phyloP scores from a whole-genome alignment of 2,888 invertebrate species.

The Chalcis sispes region DNA sequence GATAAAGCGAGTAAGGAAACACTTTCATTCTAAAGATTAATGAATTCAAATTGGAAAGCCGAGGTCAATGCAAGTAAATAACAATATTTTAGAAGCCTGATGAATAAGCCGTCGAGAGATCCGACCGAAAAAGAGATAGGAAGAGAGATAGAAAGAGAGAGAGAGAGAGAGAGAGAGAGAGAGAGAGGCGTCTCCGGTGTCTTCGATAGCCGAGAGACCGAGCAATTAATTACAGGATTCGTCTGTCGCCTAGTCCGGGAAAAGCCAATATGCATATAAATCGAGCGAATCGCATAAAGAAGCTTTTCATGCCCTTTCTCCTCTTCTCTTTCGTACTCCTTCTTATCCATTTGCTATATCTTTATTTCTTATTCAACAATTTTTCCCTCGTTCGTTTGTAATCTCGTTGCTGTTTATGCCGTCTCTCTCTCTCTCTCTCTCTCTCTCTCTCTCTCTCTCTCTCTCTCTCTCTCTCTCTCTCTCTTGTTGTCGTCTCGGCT shows the following conservation, averaged over 20 bases:
- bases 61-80: slow-evolving; percentile 35
- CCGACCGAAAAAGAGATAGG: no score
- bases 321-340: not conserved
- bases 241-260: slow-evolving; percentile 29
- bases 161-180: no score
- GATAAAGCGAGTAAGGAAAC: no score
- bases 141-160: no score
- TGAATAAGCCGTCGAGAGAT: no score
- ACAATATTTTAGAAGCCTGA: slow-evolving; percentile 44
- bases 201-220: slow-evolving; percentile 4
- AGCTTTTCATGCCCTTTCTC: slow-evolving; percentile 43
- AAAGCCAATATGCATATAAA: slow-evolving; percentile 58
- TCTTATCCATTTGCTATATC: not conserved
- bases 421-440: not conserved
- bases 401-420: slow-evolving; percentile 43
- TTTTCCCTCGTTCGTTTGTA: slow-evolving; percentile 23
- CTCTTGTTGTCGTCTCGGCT: no score
- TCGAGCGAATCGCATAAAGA: slow-evolving; percentile 54
- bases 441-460: not conserved
- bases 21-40: slow-evolving; percentile 24
- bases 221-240: slow-evolving; percentile 57
- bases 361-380: slow-evolving; percentile 25
- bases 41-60: slow-evolving; percentile 37
- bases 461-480: not conserved
- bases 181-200: not conserved